Base-by-base conservation (phyloP, 2,888 invertebrate species). In the Uropetala carovei region DNA sequence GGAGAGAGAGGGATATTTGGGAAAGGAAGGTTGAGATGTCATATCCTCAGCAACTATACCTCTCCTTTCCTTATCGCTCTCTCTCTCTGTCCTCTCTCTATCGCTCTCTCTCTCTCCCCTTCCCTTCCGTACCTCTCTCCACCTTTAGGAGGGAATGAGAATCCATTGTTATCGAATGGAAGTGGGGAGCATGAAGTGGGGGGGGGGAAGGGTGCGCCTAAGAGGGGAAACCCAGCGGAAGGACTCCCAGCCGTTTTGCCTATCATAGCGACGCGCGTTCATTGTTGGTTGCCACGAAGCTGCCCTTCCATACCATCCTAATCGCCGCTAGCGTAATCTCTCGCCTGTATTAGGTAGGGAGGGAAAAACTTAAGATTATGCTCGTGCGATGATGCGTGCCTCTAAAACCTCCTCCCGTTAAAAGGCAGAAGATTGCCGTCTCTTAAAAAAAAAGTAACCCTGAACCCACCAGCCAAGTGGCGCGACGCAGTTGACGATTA, bases 211-310 rank as follows among this genome's bases (percentile, higher is more conserved):
- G 64, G 14, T 64, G n/a, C n/a, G n/a, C n/a, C 18, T 64, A 22
- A 18, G 75, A 22, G 75, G n/a, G 22, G 75, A 75, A 75, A 27
- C 11, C 22, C 22, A 22, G 75, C 10, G 22, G 75, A 75, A 75
- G 75, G 22, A 75, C 22, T 13, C 27, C 22, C 68, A 9, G 18
- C 22, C 68, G 10, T 68, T 75, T 75, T 75, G 75, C 75, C 75
- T 75, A 75, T 75, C 75, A 75, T 75, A 75, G 75, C 75, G 75
- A 18, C 27, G 75, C 75, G 27, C 22, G 9, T 27, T 75, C 75
- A 22, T 75, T 75, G 75, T 75, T 27, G 75, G 27, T 27, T 75
- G 75, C 75, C 75, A 75, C 75, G 75, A 22, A 75, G 75, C 27
- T 27, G 5, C 75, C 68, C 0, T 68, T 18, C 68, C 43, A 22